Percentiles rank a stretch among this genome's conserved stretches.
Conservation (phyloP, 2,797 vertebrate species). For the Sphenopsis melanotis region DNA sequence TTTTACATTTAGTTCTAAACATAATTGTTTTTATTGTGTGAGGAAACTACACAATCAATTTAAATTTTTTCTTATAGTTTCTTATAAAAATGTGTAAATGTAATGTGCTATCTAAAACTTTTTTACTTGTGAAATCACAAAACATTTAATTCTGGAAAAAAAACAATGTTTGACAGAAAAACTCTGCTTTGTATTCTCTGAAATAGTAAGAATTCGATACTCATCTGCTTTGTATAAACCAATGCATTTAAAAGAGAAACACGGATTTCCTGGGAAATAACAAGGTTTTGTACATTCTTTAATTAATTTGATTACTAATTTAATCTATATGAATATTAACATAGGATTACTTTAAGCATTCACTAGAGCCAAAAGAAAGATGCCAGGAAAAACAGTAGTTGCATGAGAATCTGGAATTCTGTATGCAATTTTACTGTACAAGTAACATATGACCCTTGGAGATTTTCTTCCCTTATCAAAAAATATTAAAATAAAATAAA, state of each 20-base stretch:
- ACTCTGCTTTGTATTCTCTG: not conserved
- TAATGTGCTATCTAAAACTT: not conserved
- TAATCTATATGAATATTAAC: not conserved
- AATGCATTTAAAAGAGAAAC: not conserved
- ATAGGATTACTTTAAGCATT: not conserved
- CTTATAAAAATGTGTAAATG: not conserved
- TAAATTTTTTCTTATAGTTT: not conserved
- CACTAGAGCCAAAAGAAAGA: not conserved
- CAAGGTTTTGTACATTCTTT: not conserved
- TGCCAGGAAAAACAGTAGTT: constrained; percentile 23
- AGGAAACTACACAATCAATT: not conserved
- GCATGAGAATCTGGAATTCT: constrained; percentile 2
- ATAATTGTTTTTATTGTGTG: not conserved
- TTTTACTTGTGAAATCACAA: not conserved
- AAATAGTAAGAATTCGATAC: not conserved
- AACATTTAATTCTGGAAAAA: not conserved
- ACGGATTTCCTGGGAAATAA: not conserved
- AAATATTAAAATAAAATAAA: not conserved
- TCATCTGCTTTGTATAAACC: not conserved
- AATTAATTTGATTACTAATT: not conserved
- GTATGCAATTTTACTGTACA: not conserved
- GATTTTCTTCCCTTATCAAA: not conserved
- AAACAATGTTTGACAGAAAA: not conserved
- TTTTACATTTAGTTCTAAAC: not conserved
- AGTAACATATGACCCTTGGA: not conserved